Percentiles rank a stretch among this genome's conserved stretches.
Conservation (phyloP, 2,888 invertebrate genomes). For the Plebejus argus region DNA sequence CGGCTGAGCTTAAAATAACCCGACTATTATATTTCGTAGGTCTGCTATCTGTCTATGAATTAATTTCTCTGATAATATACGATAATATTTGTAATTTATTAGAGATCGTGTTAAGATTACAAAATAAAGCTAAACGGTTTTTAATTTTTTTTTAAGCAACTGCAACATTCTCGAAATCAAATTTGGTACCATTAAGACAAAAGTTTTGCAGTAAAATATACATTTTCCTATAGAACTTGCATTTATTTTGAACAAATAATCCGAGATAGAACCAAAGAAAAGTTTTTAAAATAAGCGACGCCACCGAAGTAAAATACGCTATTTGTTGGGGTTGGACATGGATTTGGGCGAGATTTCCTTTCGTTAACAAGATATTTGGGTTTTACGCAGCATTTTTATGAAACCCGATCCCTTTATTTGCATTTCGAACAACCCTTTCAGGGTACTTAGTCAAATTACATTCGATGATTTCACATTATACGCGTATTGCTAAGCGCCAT, state of each 20-base stretch:
- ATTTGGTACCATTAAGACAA: not conserved
- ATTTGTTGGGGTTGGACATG: not conserved
- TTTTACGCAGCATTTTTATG: not conserved
- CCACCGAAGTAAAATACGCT: not conserved
- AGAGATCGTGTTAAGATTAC: no score
- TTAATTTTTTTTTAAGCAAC: no score
- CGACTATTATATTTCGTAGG: no score
- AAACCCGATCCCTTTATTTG: conserved; percentile 5
- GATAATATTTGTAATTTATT: no score
- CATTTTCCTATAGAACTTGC: not conserved
- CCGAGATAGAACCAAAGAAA: not conserved
- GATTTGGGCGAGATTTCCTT: not conserved
- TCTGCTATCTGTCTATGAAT: no score
- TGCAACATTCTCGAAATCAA: not conserved
- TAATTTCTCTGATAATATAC: no score
- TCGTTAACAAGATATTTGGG: conserved; percentile 20
- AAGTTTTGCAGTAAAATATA: not conserved
- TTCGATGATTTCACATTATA: not conserved
- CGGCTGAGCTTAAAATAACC: no score
- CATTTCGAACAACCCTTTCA: not conserved
- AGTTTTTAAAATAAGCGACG: not conserved
- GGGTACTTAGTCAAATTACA: not conserved
- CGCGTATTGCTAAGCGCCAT: no score
- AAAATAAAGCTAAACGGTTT: no score
- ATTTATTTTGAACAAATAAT: not conserved